Conservation (phyloP, 2,113 vertebrate species). For the Acrocephalus kingi region DNA sequence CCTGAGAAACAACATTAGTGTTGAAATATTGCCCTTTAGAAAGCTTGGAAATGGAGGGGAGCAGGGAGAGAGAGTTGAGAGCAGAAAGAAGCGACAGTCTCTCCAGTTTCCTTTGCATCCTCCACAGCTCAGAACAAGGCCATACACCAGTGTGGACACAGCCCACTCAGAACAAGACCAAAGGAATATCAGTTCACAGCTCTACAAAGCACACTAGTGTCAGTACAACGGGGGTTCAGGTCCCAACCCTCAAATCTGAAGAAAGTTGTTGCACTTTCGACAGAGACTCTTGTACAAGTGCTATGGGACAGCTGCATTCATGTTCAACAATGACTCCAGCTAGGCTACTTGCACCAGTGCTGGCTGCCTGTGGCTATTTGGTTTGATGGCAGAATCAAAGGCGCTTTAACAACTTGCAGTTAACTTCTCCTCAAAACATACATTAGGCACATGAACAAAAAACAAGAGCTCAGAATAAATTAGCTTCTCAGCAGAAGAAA, state of each 20-base stretch:
- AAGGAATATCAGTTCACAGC: conserved; percentile 37
- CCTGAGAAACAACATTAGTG: conserved; percentile 87
- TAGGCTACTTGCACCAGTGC: conserved; percentile 72
- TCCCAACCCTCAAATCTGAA: conserved; percentile 27
- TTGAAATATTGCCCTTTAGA: conserved; percentile 79
- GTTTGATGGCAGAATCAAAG: conserved; percentile 86
- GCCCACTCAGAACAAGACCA: conserved; percentile 37
- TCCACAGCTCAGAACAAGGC: conserved; percentile 55
- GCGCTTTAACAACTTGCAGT: conserved; percentile 83
- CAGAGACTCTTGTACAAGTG: conserved; percentile 53
- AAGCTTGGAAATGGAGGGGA: conserved; percentile 60
- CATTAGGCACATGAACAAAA: conserved; percentile 86
- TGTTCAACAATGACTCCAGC: conserved; percentile 64
- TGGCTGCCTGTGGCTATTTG: conserved; percentile 84
- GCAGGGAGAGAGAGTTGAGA: conserved; percentile 1
- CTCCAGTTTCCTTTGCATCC: conserved; percentile 28
- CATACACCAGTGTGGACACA: conserved; percentile 3
- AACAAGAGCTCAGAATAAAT: conserved; percentile 79
- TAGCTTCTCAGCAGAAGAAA: conserved; percentile 82
- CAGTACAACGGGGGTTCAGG: conserved; percentile 28
- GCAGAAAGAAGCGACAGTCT: conserved; percentile 62
- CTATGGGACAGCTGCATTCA: conserved; percentile 70
- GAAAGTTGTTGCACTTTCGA: conserved; percentile 40
- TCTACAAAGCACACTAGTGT: conserved; percentile 25
- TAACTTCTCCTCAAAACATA: conserved; percentile 71